phyloP scores from a whole-genome alignment of 2,113 vertebrate genomes.

The Alligator mississippiensis region DNA sequence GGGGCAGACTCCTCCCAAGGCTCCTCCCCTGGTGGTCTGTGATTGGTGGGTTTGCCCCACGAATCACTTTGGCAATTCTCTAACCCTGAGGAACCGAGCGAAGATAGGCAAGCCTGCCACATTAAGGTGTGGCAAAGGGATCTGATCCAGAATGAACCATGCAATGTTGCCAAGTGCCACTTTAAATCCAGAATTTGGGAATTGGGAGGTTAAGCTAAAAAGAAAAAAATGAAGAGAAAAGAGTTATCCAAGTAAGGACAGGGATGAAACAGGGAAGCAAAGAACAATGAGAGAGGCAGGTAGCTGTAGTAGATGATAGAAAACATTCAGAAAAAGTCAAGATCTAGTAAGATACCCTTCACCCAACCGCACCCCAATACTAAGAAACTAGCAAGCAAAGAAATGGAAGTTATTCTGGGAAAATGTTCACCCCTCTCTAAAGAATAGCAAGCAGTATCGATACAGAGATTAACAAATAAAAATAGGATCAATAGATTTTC shows the following conservation, averaged over 20 bases:
- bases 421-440: not conserved
- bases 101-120: too few relatives aligned
- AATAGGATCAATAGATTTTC: constrained; percentile 18
- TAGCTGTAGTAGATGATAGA: not conserved
- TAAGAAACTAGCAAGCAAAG: not conserved
- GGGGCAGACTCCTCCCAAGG: too few relatives aligned
- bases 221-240: constrained; percentile 1
- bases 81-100: too few relatives aligned
- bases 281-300: not conserved
- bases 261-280: not conserved
- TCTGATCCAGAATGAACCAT: not conserved
- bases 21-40: too few relatives aligned
- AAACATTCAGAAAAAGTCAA: not conserved
- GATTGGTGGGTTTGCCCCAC: too few relatives aligned
- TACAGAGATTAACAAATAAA: not conserved
- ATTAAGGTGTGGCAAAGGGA: not conserved
- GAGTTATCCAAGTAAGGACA: not conserved
- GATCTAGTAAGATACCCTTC: not conserved
- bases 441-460: not conserved
- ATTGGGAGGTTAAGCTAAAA: constrained; percentile 3
- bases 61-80: too few relatives aligned
- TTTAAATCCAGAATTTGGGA: not conserved
- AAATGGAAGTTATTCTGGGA: constrained; percentile 24
- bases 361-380: not conserved
- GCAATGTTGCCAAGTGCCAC: not conserved